Conservation (phyloP, 2,797 vertebrate genomes). For the Monodelphis domestica region DNA sequence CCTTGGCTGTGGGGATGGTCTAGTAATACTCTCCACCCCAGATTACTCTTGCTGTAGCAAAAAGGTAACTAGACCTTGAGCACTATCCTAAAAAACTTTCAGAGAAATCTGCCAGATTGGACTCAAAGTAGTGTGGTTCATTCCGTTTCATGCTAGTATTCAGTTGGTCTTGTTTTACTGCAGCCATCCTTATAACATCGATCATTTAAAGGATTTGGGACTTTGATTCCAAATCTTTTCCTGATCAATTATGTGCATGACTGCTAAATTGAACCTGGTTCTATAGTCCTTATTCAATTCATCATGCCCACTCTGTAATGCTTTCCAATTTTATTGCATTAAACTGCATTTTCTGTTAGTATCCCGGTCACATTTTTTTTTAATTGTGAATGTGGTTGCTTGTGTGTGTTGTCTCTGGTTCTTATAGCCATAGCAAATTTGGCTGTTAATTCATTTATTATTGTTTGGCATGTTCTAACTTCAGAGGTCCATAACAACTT, state of each 20-base stretch:
- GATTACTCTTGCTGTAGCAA: conserved; percentile 65
- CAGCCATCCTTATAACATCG: conserved; percentile 75
- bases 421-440: conserved; percentile 67
- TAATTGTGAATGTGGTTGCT: conserved; percentile 77
- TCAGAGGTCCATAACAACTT: conserved; percentile 57
- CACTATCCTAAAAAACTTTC: conserved; percentile 65
- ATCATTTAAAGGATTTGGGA: conserved; percentile 80
- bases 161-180: conserved; percentile 82
- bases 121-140: conserved; percentile 60
- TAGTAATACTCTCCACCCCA: conserved; percentile 63
- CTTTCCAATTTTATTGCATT: conserved; percentile 81
- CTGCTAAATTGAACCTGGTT: conserved; percentile 79
- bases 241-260: conserved; percentile 80
- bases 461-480: conserved; percentile 71
- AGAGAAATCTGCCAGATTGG: conserved; percentile 63
- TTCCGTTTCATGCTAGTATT: conserved; percentile 76
- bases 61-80: conserved; percentile 51
- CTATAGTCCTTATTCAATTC: conserved; percentile 77
- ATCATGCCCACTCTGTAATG: conserved; percentile 79
- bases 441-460: conserved; percentile 65
- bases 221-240: conserved; percentile 74
- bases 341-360: conserved; percentile 81
- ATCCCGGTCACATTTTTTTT: conserved; percentile 78
- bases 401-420: conserved; percentile 79
- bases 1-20: conserved; percentile 63